Evolutionary conservation across 2,797 vertebrate genomes (phyloP).

Genomic region (Borostomias antarcticus): DNA sequence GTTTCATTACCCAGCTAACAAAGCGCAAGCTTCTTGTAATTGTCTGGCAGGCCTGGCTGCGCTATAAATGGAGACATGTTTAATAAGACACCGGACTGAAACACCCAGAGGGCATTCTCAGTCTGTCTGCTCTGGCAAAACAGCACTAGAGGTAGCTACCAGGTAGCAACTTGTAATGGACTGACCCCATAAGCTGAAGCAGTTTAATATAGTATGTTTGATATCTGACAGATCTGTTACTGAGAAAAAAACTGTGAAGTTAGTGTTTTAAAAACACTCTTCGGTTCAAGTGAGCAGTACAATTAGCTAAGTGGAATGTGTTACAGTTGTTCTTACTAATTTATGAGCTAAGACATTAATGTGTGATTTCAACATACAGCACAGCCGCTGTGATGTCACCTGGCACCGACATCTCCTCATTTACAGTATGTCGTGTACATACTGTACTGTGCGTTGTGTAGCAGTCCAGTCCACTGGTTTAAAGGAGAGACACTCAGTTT

Average conservation of each 20-base stretch:
- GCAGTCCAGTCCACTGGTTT: too few relatives aligned
- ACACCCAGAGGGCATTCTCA: slow-evolving; percentile 39
- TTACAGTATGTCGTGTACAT: too few relatives aligned
- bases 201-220: too few relatives aligned
- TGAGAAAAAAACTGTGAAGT: background rate
- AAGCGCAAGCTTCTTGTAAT: slow-evolving; percentile 52
- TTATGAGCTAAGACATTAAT: slow-evolving; percentile 44
- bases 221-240: background rate
- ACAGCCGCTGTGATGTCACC: too few relatives aligned
- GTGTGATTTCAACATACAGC: background rate
- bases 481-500: too few relatives aligned
- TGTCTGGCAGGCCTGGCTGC: slow-evolving; percentile 45
- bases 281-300: background rate
- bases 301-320: background rate
- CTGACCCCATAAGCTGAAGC: too few relatives aligned
- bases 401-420: too few relatives aligned
- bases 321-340: too few relatives aligned
- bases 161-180: too few relatives aligned
- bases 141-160: slow-evolving; percentile 10
- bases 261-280: background rate
- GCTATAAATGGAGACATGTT: slow-evolving; percentile 43
- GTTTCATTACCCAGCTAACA: slow-evolving; percentile 54
- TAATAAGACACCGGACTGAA: slow-evolving; percentile 34
- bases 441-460: too few relatives aligned
- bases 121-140: slow-evolving; percentile 26